Conservation (phyloP, 2,888 invertebrate genomes). For the Rosalia funebris region DNA sequence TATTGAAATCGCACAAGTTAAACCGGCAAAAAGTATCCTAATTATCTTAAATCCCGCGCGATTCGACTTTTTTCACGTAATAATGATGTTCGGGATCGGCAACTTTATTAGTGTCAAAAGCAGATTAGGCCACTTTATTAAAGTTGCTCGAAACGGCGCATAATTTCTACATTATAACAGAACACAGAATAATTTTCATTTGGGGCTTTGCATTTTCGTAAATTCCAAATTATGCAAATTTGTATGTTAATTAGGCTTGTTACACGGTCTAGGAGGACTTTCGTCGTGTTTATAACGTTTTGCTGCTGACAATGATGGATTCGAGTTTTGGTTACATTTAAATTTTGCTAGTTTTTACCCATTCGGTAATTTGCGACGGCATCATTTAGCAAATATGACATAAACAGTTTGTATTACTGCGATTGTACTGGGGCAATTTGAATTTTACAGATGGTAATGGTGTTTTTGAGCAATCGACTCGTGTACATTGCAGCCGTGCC, state of each 20-base stretch:
- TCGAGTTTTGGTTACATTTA: conserved; percentile 50
- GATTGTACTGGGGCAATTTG: conserved; percentile 36
- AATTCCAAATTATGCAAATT: conserved; percentile 57
- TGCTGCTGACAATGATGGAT: conserved; percentile 54
- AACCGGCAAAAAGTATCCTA: conserved; percentile 7
- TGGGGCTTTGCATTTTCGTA: conserved; percentile 42
- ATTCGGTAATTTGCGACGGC: conserved; percentile 43
- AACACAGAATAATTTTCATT: conserved; percentile 42
- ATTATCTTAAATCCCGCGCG: conserved; percentile 12
- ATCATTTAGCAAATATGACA: conserved; percentile 53
- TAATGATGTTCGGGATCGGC: conserved; percentile 27
- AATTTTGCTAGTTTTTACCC: conserved; percentile 54
- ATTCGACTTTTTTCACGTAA: conserved; percentile 2
- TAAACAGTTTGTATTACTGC: conserved; percentile 48
- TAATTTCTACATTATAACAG: conserved; percentile 42
- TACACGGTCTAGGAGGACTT: conserved; percentile 56
- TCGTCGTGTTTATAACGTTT: conserved; percentile 45
- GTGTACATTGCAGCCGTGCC: conserved; percentile 27
- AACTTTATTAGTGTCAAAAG: conserved; percentile 42
- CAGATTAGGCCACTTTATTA: conserved; percentile 40
- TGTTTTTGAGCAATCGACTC: conserved; percentile 40
- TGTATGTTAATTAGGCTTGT: conserved; percentile 58
- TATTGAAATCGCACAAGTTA: conserved; percentile 1
- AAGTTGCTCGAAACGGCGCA: conserved; percentile 36
- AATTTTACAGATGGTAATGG: conserved; percentile 45